These are phyloP conservation scores for Oithona nana DNA, from an alignment of 2,888 invertebrate genomes.

Conservation along the genomic window DNA sequence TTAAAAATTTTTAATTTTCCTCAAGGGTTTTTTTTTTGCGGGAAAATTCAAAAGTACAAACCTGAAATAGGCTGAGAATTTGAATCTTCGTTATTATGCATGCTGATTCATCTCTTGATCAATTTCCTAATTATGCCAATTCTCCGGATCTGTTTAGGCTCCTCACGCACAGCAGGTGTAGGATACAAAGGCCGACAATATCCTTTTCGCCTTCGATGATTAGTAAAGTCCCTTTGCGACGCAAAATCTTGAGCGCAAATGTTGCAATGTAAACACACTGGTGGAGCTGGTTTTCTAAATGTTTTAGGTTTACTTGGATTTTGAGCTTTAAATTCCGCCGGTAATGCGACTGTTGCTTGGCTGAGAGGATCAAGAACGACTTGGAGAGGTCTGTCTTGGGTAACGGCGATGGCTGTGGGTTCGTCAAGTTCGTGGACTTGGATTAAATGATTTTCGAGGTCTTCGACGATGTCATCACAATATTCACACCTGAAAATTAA, in stretches of 20 bases:
- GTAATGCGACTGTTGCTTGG: not conserved
- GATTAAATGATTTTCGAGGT: not conserved
- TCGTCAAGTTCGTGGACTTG: not conserved
- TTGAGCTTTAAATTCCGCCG: not conserved
- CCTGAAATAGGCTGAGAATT: too few relatives aligned
- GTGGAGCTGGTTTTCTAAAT: not conserved
- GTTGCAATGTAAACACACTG: not conserved
- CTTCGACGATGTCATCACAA: not conserved
- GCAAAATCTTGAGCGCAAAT: not conserved
- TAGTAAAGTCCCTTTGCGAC: not conserved
- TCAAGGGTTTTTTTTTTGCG: too few relatives aligned
- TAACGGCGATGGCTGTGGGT: not conserved
- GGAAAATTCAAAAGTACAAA: too few relatives aligned
- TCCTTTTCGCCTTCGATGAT: not conserved
- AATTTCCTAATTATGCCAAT: not conserved
- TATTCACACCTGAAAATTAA: too few relatives aligned
- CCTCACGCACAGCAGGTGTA: not conserved
- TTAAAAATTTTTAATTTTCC: too few relatives aligned
- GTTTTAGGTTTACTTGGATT: too few relatives aligned
- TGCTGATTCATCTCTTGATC: not conserved
- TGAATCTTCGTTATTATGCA: too few relatives aligned
- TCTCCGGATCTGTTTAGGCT: not conserved
- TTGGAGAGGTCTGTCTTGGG: not conserved
- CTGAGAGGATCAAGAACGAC: not conserved
- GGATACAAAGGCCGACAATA: conserved; percentile 1